phyloP scores from a whole-genome alignment of 2,888 invertebrate species.

The Spodoptera exigua region DNA sequence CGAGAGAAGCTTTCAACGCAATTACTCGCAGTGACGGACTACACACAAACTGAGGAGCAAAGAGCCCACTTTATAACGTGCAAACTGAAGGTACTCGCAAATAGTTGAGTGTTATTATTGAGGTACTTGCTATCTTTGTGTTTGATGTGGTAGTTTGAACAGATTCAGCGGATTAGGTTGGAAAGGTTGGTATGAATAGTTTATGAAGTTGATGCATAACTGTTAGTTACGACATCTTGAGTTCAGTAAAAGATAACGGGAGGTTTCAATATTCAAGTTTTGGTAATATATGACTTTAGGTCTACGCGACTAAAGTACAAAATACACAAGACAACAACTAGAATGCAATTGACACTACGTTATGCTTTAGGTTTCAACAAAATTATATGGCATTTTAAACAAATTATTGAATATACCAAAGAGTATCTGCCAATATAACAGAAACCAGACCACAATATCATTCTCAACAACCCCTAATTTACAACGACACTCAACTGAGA shows the following conservation, averaged over 20 bases:
- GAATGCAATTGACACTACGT: too few species aligned
- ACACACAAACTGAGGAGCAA: conserved; percentile 40
- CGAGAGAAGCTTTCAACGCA: conserved; percentile 57
- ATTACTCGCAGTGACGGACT: conserved; percentile 57
- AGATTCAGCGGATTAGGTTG: too few species aligned
- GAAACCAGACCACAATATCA: conserved; percentile 25
- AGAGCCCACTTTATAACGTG: conserved; percentile 56
- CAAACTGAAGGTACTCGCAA: conserved; percentile 41
- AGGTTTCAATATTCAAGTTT: too few species aligned
- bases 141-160: conserved; percentile 28
- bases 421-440: conserved; percentile 1
- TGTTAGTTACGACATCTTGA: too few species aligned
- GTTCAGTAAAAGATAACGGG: too few species aligned
- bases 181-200: too few species aligned
- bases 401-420: neutral
- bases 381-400: neutral
- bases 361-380: too few species aligned
- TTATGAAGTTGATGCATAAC: too few species aligned
- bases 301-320: too few species aligned
- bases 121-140: conserved; percentile 28
- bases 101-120: conserved; percentile 47
- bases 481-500: conserved; percentile 43
- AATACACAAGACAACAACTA: too few species aligned
- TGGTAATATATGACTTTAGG: too few species aligned
- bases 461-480: conserved; percentile 30